Conservation (phyloP, 2,888 invertebrate genomes). For the Scaptomyza polygonia region DNA sequence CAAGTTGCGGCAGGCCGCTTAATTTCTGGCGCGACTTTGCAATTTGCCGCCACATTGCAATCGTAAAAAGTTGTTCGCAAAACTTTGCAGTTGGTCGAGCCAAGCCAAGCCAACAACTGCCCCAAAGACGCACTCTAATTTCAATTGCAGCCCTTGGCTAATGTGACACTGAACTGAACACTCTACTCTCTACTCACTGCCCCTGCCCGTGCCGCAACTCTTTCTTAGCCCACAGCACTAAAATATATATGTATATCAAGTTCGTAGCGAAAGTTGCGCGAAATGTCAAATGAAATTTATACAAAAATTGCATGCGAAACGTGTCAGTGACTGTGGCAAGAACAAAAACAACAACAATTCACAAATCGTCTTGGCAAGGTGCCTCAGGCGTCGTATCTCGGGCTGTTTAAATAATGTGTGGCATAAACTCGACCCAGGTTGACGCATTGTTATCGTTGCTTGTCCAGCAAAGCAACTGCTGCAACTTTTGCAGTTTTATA, state of each 20-base stretch:
- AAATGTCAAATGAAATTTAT: constrained; percentile 58
- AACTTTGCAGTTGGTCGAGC: constrained; percentile 37
- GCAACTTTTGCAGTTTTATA: constrained; percentile 17
- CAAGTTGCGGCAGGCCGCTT: constrained; percentile 68
- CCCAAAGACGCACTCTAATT: constrained; percentile 62
- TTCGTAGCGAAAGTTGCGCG: constrained; percentile 60
- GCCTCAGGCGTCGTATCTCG: background rate
- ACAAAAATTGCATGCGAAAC: constrained; percentile 70
- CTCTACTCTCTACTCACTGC: background rate
- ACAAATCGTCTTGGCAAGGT: constrained; percentile 19
- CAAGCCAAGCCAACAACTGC: constrained; percentile 43
- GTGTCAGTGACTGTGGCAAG: constrained; percentile 57
- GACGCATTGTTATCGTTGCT: constrained; percentile 30
- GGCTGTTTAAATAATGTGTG: background rate
- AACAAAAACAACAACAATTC: constrained; percentile 6
- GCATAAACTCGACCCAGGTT: background rate
- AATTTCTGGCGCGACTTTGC: constrained; percentile 70
- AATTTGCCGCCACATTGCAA: constrained; percentile 79
- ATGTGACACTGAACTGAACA: constrained; percentile 42
- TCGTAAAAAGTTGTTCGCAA: constrained; percentile 67
- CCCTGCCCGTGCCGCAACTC: no score
- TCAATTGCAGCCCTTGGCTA: constrained; percentile 68
- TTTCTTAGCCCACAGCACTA: background rate
- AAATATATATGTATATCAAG: constrained; percentile 43
- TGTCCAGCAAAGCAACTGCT: background rate